Conservation (phyloP, 2,888 invertebrate species). For the Amiota mariae region DNA sequence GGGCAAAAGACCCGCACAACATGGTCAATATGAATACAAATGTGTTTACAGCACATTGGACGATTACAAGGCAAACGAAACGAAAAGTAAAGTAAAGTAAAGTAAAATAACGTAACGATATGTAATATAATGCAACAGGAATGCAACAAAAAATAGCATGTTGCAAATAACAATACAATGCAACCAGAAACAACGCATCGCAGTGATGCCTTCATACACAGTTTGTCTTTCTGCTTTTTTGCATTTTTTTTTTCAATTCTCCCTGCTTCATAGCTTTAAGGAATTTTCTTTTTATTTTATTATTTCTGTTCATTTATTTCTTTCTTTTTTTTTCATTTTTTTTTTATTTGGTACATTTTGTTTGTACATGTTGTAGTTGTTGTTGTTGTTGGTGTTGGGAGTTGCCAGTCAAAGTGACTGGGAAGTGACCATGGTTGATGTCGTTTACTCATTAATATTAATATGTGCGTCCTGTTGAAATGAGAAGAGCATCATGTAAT, state of each 20-base stretch:
- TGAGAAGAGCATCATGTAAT: background rate
- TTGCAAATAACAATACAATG: background rate
- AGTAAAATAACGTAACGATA: background rate
- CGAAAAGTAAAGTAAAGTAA: background rate
- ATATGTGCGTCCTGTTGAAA: background rate
- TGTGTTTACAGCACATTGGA: constrained; percentile 21
- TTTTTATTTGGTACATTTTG: background rate
- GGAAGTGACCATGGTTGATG: background rate
- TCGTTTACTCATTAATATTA: constrained; percentile 26
- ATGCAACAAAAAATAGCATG: too few relatives aligned
- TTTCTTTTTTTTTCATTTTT: constrained; percentile 1
- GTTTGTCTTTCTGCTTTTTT: constrained; percentile 17
- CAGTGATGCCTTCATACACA: background rate
- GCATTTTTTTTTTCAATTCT: background rate
- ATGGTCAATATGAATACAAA: constrained; percentile 8
- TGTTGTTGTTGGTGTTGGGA: background rate
- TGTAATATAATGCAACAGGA: background rate
- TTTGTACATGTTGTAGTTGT: background rate
- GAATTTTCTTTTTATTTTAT: background rate
- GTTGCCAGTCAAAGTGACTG: background rate
- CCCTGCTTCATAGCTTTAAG: background rate
- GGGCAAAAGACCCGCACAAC: background rate
- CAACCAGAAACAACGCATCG: background rate
- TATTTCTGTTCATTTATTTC: background rate
- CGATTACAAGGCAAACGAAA: constrained; percentile 14